phyloP scores from a whole-genome alignment of 2,888 invertebrate genomes.

The Pelosia muscerda region DNA sequence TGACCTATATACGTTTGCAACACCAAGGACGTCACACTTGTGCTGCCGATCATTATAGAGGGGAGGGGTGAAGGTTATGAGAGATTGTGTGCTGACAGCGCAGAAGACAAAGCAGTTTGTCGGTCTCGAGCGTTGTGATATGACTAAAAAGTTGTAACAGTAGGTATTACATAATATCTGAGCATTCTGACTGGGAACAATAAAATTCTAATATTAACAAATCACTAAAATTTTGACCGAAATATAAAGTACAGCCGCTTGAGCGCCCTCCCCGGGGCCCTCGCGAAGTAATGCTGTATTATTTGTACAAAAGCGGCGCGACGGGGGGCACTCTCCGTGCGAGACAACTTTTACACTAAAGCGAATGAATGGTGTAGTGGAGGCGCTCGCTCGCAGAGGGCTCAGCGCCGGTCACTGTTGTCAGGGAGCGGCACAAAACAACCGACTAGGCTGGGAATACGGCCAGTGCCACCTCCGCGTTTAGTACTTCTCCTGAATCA shows the following conservation, averaged over 20 bases:
- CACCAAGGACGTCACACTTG: too few species aligned
- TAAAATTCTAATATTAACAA: conserved; percentile 3
- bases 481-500: background rate
- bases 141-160: background rate
- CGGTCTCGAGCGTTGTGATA: too few species aligned
- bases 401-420: background rate
- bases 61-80: too few species aligned
- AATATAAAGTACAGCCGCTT: background rate
- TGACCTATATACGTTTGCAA: too few species aligned
- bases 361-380: conserved; percentile 10
- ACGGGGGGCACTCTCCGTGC: background rate
- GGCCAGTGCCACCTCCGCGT: too few species aligned
- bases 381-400: background rate
- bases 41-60: too few species aligned
- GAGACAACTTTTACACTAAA: conserved; percentile 14
- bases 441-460: background rate
- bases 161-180: background rate
- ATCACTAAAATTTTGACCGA: background rate
- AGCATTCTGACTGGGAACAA: background rate
- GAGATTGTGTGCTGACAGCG: too few species aligned
- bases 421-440: background rate
- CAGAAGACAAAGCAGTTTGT: too few species aligned
- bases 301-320: conserved; percentile 6
- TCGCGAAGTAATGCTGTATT: background rate
- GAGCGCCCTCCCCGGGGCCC: background rate